A percentile compares a stretch with the other conserved stretches of the same genome.
Evolutionary conservation across 2,113 vertebrate genomes (phyloP).

Genomic region (Sebastes fasciatus): DNA sequence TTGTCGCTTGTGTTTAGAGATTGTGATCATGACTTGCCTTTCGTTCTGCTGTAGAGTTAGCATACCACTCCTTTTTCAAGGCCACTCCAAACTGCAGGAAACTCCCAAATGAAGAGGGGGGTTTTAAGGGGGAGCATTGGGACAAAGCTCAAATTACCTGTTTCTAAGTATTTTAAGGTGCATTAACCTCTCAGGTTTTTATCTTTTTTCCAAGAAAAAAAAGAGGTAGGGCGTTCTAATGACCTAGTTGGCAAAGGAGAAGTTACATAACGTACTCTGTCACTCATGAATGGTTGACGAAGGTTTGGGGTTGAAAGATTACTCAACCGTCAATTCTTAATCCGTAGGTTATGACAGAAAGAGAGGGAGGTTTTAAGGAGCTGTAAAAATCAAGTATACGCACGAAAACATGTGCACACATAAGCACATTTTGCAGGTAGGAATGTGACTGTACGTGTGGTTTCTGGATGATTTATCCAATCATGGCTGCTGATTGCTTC

Average conservation of each 20-base stretch:
- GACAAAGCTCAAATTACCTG: background rate
- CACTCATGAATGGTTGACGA: slow-evolving; percentile 61
- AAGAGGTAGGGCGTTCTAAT: slow-evolving; percentile 4
- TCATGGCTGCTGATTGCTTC: slow-evolving; percentile 13
- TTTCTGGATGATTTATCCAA: background rate
- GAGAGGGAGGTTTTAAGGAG: slow-evolving; percentile 13
- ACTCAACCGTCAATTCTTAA: slow-evolving; percentile 64
- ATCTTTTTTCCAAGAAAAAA: slow-evolving; percentile 44
- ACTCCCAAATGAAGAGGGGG: background rate
- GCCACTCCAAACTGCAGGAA: background rate
- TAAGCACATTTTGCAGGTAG: slow-evolving; percentile 8
- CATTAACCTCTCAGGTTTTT: slow-evolving; percentile 15
- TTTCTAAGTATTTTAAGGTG: slow-evolving; percentile 23
- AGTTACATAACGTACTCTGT: slow-evolving; percentile 65
- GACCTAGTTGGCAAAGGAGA: slow-evolving; percentile 54
- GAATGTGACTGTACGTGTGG: slow-evolving; percentile 6
- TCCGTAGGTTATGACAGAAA: slow-evolving; percentile 64
- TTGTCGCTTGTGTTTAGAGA: background rate
- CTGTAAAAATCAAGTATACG: slow-evolving; percentile 14
- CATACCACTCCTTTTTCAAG: background rate
- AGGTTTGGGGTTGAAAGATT: slow-evolving; percentile 67
- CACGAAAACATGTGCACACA: background rate
- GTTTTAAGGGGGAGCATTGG: background rate
- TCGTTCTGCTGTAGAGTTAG: background rate
- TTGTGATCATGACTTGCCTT: background rate